Evolutionary conservation across 1,140 invertebrate species (phyloP).

Genomic region (Temnothorax longispinosus): DNA sequence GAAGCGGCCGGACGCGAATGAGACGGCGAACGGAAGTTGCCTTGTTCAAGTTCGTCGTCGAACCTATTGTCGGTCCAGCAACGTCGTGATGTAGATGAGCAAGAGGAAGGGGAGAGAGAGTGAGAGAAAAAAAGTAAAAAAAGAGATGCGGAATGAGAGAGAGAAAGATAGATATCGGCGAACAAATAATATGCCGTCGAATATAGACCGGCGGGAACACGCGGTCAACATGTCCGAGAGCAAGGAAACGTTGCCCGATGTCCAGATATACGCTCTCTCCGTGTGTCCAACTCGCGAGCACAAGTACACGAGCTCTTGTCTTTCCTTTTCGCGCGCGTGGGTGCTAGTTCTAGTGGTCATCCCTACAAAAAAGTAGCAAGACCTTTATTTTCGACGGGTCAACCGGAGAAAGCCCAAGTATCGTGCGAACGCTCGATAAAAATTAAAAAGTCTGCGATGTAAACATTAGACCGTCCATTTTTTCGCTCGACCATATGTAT

Average conservation of each 20-base stretch:
- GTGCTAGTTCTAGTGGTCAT: background rate
- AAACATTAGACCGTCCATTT: background rate
- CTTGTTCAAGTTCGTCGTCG: slow-evolving; percentile 68
- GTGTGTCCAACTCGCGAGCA: background rate
- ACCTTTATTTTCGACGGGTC: background rate
- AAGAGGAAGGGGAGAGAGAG: background rate
- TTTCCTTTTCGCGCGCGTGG: background rate
- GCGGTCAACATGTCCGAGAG: slow-evolving; percentile 50
- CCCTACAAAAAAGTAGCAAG: background rate
- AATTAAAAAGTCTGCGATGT: slow-evolving; percentile 1
- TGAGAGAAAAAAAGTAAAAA: background rate
- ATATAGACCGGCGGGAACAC: slow-evolving; percentile 60
- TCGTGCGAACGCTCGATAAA: background rate
- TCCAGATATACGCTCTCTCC: slow-evolving; percentile 55
- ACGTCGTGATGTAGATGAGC: background rate
- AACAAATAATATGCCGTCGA: slow-evolving; percentile 67
- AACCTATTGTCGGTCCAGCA: slow-evolving; percentile 43
- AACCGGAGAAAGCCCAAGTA: background rate
- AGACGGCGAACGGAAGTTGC: slow-evolving; percentile 64
- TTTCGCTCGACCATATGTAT: background rate
- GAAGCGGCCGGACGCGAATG: slow-evolving; percentile 54
- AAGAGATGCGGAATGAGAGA: background rate
- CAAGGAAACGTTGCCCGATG: slow-evolving; percentile 63
- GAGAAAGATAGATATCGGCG: slow-evolving; percentile 32
- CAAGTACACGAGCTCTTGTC: background rate